Evolutionary conservation across 2,888 invertebrate genomes (phyloP).

Genomic region (Clostera curtula): DNA sequence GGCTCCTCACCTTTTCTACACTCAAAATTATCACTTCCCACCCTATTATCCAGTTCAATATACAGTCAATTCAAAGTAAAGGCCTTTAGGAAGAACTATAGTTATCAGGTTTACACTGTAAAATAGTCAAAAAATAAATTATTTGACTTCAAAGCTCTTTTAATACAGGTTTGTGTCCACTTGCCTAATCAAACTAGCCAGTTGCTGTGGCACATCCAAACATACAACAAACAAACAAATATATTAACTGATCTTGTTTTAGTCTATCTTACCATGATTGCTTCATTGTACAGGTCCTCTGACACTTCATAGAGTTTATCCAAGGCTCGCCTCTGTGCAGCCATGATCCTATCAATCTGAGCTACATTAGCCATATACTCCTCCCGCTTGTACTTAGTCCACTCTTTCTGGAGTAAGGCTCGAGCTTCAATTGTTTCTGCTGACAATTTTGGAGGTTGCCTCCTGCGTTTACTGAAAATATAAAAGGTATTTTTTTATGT

Average conservation of each 20-base stretch:
- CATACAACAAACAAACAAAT: neutral
- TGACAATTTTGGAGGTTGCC: conserved; percentile 64
- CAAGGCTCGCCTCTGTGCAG: conserved; percentile 85
- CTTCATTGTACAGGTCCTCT: conserved; percentile 90
- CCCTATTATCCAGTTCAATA: too few relatives aligned
- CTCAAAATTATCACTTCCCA: too few relatives aligned
- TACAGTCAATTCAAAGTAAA: too few relatives aligned
- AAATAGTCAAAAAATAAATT: too few relatives aligned
- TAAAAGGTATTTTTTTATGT: too few relatives aligned
- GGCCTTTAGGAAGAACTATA: too few relatives aligned
- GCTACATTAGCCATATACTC: conserved; percentile 79
- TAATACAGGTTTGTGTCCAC: too few relatives aligned
- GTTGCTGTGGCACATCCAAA: too few relatives aligned
- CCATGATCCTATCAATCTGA: conserved; percentile 80
- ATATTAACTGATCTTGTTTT: neutral
- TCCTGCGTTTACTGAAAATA: conserved; percentile 48
- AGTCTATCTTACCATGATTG: conserved; percentile 78
- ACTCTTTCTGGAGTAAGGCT: conserved; percentile 80
- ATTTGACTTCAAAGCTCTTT: too few relatives aligned
- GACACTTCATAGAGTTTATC: conserved; percentile 86
- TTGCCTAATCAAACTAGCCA: too few relatives aligned
- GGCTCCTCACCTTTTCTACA: too few relatives aligned
- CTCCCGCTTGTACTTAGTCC: conserved; percentile 80
- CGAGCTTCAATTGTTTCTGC: conserved; percentile 78
- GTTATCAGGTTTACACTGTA: too few relatives aligned